phyloP scores from a whole-genome alignment of 92 coral and sea anemone genomes.

The Metridium senile region DNA sequence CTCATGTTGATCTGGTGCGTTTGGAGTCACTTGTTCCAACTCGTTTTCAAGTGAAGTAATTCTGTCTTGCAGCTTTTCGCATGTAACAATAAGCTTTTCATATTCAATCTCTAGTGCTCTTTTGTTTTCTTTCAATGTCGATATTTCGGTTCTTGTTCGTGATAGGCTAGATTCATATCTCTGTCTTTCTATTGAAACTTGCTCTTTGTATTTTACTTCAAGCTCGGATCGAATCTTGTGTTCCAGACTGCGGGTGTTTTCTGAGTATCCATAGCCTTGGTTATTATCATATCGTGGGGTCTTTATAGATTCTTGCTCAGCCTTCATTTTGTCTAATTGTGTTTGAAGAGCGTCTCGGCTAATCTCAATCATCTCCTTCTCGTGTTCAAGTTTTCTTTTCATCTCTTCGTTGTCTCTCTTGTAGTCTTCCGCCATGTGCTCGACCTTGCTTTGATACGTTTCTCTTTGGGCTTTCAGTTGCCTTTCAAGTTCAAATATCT shows the following conservation, averaged over 20 bases:
- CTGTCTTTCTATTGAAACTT: background rate
- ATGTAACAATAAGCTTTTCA: background rate
- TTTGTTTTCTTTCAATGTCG: constrained; percentile 5
- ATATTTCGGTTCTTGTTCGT: constrained; percentile 5
- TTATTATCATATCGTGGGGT: background rate
- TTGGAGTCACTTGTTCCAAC: background rate
- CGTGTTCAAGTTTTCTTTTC: constrained; percentile 55
- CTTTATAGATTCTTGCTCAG: background rate
- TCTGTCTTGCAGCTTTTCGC: constrained; percentile 7
- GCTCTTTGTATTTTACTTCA: constrained; percentile 1
- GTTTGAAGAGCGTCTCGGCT: constrained; percentile 50
- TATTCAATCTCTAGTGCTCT: constrained; percentile 7
- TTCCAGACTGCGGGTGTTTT: constrained; percentile 11
- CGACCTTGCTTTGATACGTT: constrained; percentile 31
- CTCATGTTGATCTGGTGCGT: background rate
- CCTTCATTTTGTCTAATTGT: constrained; percentile 37
- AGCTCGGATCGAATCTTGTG: constrained; percentile 5
- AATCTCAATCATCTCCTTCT: constrained; percentile 50
- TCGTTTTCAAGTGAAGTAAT: constrained; percentile 1
- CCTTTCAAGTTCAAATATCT: constrained; percentile 47
- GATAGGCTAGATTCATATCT: constrained; percentile 13
- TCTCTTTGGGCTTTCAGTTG: constrained; percentile 40
- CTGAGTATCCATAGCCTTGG: background rate
- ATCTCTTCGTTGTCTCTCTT: constrained; percentile 52
- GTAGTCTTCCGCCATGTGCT: constrained; percentile 27